These are phyloP conservation scores for Hycleus phaleratus DNA, from an alignment of 1,140 invertebrate species.

Conservation along the genomic window DNA sequence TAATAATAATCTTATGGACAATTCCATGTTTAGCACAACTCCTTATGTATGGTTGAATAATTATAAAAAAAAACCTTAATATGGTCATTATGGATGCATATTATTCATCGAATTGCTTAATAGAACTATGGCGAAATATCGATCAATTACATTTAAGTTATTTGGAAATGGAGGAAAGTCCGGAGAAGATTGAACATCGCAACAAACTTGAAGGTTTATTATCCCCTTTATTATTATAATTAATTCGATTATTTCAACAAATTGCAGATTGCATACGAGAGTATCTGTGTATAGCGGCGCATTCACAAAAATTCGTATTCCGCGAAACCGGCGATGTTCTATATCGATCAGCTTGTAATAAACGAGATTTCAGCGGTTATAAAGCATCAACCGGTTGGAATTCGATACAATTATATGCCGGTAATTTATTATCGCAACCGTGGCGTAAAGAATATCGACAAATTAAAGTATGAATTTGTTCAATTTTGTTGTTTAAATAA, in stretches of 20 bases:
- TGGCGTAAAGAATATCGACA: conserved; percentile 80
- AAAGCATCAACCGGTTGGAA: conserved; percentile 73
- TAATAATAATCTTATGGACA: background rate
- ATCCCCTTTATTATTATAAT: background rate
- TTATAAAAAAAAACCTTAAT: conserved; percentile 12
- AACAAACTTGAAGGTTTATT: conserved; percentile 63
- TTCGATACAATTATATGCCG: conserved; percentile 74
- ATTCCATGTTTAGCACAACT: background rate
- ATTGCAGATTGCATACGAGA: conserved; percentile 66
- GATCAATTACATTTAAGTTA: conserved; percentile 63
- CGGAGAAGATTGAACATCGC: conserved; percentile 61
- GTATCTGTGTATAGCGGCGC: conserved; percentile 68
- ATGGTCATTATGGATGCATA: conserved; percentile 36
- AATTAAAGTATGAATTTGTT: conserved; percentile 53
- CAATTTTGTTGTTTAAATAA: too few species aligned
- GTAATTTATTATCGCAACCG: conserved; percentile 74
- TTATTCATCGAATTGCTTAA: conserved; percentile 43
- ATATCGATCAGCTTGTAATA: conserved; percentile 57
- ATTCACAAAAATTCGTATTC: conserved; percentile 70
- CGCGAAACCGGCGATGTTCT: conserved; percentile 66
- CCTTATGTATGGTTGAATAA: background rate
- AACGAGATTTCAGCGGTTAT: conserved; percentile 69
- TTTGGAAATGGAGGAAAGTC: conserved; percentile 68
- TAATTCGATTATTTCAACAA: conserved; percentile 37
- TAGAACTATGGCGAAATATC: conserved; percentile 59